Evolutionary conservation across 1,140 invertebrate species (phyloP).

Genomic region (Trichonephila clavata): DNA sequence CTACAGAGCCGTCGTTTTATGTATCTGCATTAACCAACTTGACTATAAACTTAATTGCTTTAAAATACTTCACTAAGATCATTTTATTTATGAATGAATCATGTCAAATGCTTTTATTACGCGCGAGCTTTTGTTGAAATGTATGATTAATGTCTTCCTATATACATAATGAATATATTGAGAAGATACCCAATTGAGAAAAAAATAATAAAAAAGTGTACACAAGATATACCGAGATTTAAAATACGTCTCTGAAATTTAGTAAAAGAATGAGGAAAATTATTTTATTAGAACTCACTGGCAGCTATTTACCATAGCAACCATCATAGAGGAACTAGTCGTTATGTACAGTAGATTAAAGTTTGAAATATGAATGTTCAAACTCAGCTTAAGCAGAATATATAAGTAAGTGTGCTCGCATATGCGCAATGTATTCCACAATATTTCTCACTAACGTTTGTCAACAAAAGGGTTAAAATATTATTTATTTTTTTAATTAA

Average conservation of each 20-base stretch:
- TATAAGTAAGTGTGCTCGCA: neutral
- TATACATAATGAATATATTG: neutral
- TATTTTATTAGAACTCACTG: conserved; percentile 59
- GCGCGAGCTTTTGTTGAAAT: conserved; percentile 71
- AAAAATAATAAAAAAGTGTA: neutral
- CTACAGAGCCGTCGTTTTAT: neutral
- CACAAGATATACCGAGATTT: neutral
- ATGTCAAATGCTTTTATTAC: conserved; percentile 21
- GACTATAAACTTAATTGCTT: neutral
- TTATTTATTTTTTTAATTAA: neutral
- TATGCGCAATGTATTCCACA: neutral
- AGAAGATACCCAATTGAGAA: neutral
- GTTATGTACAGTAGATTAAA: neutral
- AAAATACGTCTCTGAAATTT: neutral
- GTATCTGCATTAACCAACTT: neutral
- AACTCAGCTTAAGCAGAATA: conserved; percentile 1
- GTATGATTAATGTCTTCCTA: conserved; percentile 64
- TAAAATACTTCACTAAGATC: neutral
- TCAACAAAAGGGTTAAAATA: neutral
- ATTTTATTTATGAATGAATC: neutral
- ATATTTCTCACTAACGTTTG: neutral
- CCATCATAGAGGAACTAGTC: conserved; percentile 28
- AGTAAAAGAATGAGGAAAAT: neutral
- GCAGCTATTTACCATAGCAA: conserved; percentile 70
- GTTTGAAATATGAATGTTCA: neutral